Evolutionary conservation across 2,888 invertebrate genomes (phyloP).

Genomic region (Tenthredo livida): DNA sequence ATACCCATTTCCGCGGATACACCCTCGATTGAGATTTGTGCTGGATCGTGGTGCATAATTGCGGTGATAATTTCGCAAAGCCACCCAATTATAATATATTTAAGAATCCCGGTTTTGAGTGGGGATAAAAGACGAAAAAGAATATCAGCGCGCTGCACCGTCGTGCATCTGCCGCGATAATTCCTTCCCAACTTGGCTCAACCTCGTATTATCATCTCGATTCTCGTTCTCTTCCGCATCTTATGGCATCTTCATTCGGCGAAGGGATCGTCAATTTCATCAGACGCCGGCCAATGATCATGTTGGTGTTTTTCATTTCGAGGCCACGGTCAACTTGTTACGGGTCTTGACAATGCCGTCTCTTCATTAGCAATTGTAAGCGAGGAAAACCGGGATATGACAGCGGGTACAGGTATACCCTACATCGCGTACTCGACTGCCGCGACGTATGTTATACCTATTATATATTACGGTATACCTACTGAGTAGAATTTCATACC

Average conservation of each 20-base stretch:
- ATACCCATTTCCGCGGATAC: neutral
- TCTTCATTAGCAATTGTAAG: neutral
- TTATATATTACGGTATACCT: neutral
- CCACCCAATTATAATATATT: neutral
- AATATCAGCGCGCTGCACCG: conserved; percentile 64
- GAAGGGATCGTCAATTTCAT: neutral
- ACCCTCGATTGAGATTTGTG: neutral
- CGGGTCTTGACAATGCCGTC: neutral
- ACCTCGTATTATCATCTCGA: neutral
- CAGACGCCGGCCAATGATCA: neutral
- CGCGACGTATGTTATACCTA: no score
- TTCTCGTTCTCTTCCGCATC: neutral
- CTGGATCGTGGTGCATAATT: neutral
- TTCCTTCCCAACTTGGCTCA: conserved; percentile 30
- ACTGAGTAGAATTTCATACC: neutral
- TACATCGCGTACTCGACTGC: no score
- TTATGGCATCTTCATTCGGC: neutral
- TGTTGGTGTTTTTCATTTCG: neutral
- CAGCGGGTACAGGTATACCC: no score
- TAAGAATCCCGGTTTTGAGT: neutral
- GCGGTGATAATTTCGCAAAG: neutral
- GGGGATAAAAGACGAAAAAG: neutral
- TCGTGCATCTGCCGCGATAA: conserved; percentile 64
- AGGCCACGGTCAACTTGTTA: neutral
- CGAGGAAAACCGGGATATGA: no score